Base-by-base conservation (phyloP, 2,113 vertebrate genomes). In the Eulemur macaco region DNA sequence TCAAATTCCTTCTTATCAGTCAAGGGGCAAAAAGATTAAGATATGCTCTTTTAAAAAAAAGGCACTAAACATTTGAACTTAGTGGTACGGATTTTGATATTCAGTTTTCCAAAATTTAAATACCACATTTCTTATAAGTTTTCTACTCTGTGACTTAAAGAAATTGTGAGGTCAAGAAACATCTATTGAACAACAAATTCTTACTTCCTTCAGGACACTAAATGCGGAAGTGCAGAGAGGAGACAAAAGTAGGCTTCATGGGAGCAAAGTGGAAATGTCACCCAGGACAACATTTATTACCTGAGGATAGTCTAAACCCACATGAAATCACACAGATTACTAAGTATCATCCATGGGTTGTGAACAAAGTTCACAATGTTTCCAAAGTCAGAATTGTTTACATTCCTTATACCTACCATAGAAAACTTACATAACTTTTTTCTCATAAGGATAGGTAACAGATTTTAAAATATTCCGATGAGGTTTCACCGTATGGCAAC, bases 401-500 rank as follows among this genome's bases (percentile, higher is more conserved):
- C 94, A 97, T 97, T 98, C 82, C 77, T 98, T 66, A 54, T 83
- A 96, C 69, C 92, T 97, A 86, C 73, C 93, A 52, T 71, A 92
- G 95, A 97, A 98, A 97, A 95, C 91, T 95, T 92, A 81, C 81
- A 50, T 93, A 98, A 90, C 97, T 45, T 90, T 95, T 89, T 95
- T 52, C 86, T 96, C 58, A 10, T 6, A 66, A 54, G 96, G 50
- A 64, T 84, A 98, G 96, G 96, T 97, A 98, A 91, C 64, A 97
- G 71, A 80, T 86, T 97, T 86, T 56, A 89, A 93, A 98, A 97
- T 94, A 73, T 80, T 91, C 90, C 54, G 1, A 37, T 63, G 74
- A 97, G 90, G 90, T 97, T 97, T 97, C 76, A 54, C 90, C 89
- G 94, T 71, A 17, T 50, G 47, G 87, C 96, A 97, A 94, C 52